Base-by-base conservation (phyloP, 1,140 invertebrate species). In the Eciton burchellii region DNA sequence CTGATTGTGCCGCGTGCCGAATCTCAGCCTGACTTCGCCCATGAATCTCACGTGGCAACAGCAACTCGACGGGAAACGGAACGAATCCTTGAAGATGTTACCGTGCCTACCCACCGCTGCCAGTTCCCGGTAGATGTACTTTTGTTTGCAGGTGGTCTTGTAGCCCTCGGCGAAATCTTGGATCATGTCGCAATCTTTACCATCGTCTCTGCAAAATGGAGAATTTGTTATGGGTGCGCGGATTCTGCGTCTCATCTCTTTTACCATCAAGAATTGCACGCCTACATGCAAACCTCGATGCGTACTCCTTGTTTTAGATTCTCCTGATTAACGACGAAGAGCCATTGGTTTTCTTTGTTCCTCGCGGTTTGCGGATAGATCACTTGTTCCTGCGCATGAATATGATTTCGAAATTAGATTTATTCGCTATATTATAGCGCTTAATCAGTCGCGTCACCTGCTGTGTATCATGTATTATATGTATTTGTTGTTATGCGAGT, bases 51-150 rank as follows among this genome's bases (percentile, higher is more conserved):
- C 52, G 41, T 91, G 84, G 59, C 96, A 96, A 41, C 95, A 95
- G 86, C 96, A 96, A 77, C 96, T 96, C 2, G 95, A 95, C 6
- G 96, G 96, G 47, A 96, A 94, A 82, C 91, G 90, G 68, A 96
- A 96, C 11, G 91, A 90, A 81, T 95, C 95, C 2, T 94, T 89
- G 19, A 91, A 85, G 0, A 95, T 88, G 52, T 91, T 77, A 0
- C 95, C 95, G 14, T 94, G 90, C 1, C 92, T 88, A n/a, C 92
- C 91, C 11, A 96, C 47, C 0, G 95, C 94, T 2, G 94, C 72
- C 76, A 96, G 90, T 63, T 94, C 94, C 19, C 95, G 91, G 59
- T 95, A 95, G 35, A 96, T 94, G 82, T 94, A 96, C 85, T 96
- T 96, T 86, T 97, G 96, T 82, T 94, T 94, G 88, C 96, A 97